Conservation (phyloP, 2,888 invertebrate species). For the Lathronympha strigana region DNA sequence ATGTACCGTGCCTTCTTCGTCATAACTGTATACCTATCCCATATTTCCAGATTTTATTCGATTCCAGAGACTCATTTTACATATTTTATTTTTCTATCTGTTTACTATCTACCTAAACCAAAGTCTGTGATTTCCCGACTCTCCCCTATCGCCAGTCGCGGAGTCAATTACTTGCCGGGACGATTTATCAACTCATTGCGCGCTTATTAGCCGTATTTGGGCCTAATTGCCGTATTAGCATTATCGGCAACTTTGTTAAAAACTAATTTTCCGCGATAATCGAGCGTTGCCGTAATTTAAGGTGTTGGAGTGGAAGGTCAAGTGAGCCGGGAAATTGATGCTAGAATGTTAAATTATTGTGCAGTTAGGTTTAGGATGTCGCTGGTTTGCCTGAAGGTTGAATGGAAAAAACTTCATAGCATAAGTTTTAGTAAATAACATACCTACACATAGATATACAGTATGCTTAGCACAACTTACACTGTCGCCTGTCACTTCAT, state of each 20-base stretch:
- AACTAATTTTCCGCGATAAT: conserved; percentile 62
- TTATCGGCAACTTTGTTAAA: conserved; percentile 59
- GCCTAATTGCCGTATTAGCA: conserved; percentile 56
- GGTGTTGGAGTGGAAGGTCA: conserved; percentile 32
- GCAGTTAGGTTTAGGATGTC: neutral
- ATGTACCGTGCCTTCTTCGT: no score
- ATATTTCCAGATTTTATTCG: no score
- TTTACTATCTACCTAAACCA: no score
- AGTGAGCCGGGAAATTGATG: conserved; percentile 13
- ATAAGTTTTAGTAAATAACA: no score
- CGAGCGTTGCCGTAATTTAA: conserved; percentile 47
- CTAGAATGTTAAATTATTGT: neutral
- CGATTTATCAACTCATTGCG: conserved; percentile 59
- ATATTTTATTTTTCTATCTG: no score
- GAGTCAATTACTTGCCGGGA: conserved; percentile 50
- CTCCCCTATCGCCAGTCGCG: conserved; percentile 21
- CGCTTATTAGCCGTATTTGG: conserved; percentile 55
- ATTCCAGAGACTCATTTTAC: no score
- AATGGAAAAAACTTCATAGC: no score
- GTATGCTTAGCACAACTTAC: no score
- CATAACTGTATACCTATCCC: no score
- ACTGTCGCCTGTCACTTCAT: no score
- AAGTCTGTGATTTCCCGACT: neutral
- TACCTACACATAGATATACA: no score
- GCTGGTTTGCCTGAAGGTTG: no score